These are phyloP conservation scores for Pangasius sanitwongsei DNA, from an alignment of 2,797 vertebrate genomes.

Conservation along the genomic window DNA sequence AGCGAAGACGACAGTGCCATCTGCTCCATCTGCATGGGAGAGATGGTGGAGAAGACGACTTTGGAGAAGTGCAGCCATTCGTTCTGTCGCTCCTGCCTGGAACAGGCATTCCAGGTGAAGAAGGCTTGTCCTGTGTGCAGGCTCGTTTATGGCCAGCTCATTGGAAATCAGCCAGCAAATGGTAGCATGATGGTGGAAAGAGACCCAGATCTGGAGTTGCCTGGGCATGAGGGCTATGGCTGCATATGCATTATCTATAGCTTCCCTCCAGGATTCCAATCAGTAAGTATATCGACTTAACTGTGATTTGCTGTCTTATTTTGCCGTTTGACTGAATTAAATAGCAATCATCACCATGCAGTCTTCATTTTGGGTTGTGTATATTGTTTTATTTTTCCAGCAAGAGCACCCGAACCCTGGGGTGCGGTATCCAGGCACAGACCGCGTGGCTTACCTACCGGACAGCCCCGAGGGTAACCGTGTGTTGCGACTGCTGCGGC, in stretches of 20 bases:
- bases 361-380: neutral
- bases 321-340: neutral
- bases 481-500: conserved; percentile 87
- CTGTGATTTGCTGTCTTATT: neutral
- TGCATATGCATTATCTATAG: conserved; percentile 94
- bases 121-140: conserved; percentile 92
- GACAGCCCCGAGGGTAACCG: conserved; percentile 93
- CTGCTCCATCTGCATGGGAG: conserved; percentile 93
- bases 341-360: neutral
- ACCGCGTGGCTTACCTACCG: conserved; percentile 93
- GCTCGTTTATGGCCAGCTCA: conserved; percentile 89
- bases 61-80: conserved; percentile 90
- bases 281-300: conserved; percentile 75
- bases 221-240: conserved; percentile 88
- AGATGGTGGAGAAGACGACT: conserved; percentile 88
- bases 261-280: conserved; percentile 91
- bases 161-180: conserved; percentile 92
- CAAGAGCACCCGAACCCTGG: conserved; percentile 92
- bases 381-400: conserved; percentile 64
- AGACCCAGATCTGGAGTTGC: conserved; percentile 85
- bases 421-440: conserved; percentile 90
- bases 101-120: conserved; percentile 90
- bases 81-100: conserved; percentile 89
- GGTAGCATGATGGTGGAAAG: conserved; percentile 91
- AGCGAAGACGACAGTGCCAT: conserved; percentile 76